Base-by-base conservation (phyloP, 2,888 invertebrate species). In the Hydriomena furcata region DNA sequence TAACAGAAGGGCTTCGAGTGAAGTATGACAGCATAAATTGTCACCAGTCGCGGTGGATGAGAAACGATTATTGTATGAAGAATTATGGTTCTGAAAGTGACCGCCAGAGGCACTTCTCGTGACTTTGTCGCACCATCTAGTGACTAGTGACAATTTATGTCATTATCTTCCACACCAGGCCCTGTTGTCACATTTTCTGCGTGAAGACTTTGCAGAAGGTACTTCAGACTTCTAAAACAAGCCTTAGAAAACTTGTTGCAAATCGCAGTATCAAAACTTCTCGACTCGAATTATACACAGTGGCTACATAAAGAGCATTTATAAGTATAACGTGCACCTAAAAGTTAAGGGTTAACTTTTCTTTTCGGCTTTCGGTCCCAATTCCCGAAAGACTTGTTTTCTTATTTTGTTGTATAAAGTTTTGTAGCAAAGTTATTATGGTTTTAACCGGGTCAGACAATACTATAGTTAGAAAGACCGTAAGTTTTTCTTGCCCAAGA, bases 291-390 rank as follows among this genome's bases (percentile, higher is more conserved):
- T 34, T 6, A 17, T 34, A 21, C n/a, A 36, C 7, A 36, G 12
- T 4, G n/a, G 24, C 27, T 30, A 28, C 6, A 12, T n/a, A 8
- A 13, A 8, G 8, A 27, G 13, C 11, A 28, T 6, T 1, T 25
- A 8, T 7, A 8, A 17, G 7, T 13, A 12, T 13, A 13, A 4
- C 11, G 25, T 34, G 10, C 17, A 28, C 20, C 23, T 24, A 44
- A 36, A 44, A 48, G 10, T 41, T 41, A 12, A 34, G 20, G 12
- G 25, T 17, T 17, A 3, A 40, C 38, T 42, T 35, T 35, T 47
- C 27, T 38, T 37, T 63, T 58, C 11, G 38, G 53, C 23, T 23
- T 23, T 24, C 6, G 12, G 23, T 53, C 38, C 34, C 38, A 50
- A 35, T 40, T 41, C 34, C 28, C 42, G 24, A 23, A 25, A 36